Base-by-base conservation (phyloP, 2,888 invertebrate species). In the Prosapia bicincta region DNA sequence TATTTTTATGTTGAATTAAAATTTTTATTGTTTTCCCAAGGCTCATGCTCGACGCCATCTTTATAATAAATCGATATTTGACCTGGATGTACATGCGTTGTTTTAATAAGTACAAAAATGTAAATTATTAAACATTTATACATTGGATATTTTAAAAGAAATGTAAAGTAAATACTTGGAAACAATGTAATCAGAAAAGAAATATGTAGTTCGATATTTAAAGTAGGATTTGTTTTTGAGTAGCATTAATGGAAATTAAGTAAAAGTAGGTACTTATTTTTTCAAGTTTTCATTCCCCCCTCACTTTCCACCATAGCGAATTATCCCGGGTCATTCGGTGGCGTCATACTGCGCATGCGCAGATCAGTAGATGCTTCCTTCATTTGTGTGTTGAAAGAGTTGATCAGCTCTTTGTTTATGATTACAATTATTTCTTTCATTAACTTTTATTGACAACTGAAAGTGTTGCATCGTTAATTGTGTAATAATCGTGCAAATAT, bases 91-190 rank as follows among this genome's bases (percentile, higher is more conserved):
- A 74, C 74, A 74, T 68, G 54, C 74, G 54, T 74, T 74, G 74
- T 74, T 74, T 74, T 74, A 74, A 74, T 74, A 74, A 74, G 74
- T 69, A 74, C 69, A 66, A 69, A 73, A 74, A 74, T 74, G 69
- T 74, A 74, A 74, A 74, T 74, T 74, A 74, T 74, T 69, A 69
- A 74, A 67, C 68, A 73, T 67, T 68, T 43, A 20, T 54, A 54
- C 20, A 66, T 68, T 73, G 26, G 1, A n/a, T n/a, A 3, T 2
- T 67, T 26, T 6, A 25, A 3, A 25, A 6, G 0, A n/a, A 25
- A 25, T 67, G 9, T 28, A 67, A 24, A 67, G 67, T n/a, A 25
- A 15, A n/a, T 25, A 24, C 10, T 1, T 10, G 20, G 7, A 54
- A 20, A 20, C 7, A 54, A 20, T 54, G 54, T 13, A 3, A 20